Evolutionary conservation across 2,888 invertebrate species (phyloP), one percentile per base, ranked within the genome.

Genomic region (Liodrosophila aerea): DNA sequence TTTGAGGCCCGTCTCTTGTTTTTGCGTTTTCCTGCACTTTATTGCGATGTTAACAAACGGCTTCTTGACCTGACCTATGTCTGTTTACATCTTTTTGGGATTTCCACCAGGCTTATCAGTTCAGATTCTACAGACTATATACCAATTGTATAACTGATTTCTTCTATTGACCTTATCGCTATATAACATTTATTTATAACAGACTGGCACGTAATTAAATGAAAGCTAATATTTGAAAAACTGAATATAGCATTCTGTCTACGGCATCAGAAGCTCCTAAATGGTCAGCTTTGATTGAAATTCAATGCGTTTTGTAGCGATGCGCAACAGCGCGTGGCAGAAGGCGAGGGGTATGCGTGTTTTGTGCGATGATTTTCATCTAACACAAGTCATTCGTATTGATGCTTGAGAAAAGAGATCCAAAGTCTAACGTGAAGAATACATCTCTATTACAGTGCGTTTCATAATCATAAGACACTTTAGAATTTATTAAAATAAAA

Each of bases 21-120:
- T 15, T 43, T 30, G 29, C 31, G 31, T 18, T 47, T 7, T 30
- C 7, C 30, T 22, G 22, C 2, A 22, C 5, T 22, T 2, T 22
- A 22, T 4, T 22, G 22, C 22, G 22, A 4, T 22, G 22, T 22
- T 22, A n/a, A 11, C 31, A 11, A 31, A 11, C 22, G n/a, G 5
- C 22, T 22, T 22, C 22, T 58, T 43, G 37, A 31, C 22, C 22
- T 43, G 37, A 31, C 22, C 22, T 22, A 22, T 5, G 22, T 22
- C 22, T 22, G 37, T 44, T 66, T 33, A 45, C 12, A 12, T 27
- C 33, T 54, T n/a, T n/a, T n/a, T n/a, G n/a, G n/a, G n/a, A n/a
- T n/a, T n/a, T n/a, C n/a, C n/a, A n/a, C n/a, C n/a, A n/a, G 51
- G 49, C 68, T 69, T 69, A 72, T 69, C 69, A 69, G 54, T 11